phyloP scores from a whole-genome alignment of 92 coral and sea anemone genomes.

The Siderastrea siderea region DNA sequence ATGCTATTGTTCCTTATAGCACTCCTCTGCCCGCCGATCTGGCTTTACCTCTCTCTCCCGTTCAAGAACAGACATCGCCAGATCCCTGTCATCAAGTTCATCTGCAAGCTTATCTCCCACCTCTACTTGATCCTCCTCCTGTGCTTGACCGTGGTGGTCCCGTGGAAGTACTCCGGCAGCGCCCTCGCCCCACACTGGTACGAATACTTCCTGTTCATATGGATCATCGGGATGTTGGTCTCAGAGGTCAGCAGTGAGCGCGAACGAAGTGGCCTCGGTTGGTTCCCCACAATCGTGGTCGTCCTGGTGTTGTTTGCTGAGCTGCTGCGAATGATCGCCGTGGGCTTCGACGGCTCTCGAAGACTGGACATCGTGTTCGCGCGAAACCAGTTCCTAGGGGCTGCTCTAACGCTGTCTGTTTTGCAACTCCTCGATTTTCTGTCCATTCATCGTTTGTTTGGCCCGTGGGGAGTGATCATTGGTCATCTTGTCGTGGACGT shows the following conservation, averaged over 20 bases:
- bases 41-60: slow-evolving; percentile 90
- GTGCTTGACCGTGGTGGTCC: slow-evolving; percentile 83
- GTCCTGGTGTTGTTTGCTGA: slow-evolving; percentile 67
- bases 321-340: slow-evolving; percentile 78
- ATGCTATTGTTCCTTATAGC: slow-evolving; percentile 86
- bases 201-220: slow-evolving; percentile 84
- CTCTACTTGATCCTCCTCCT: slow-evolving; percentile 84
- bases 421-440: slow-evolving; percentile 91
- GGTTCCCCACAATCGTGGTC: slow-evolving; percentile 87
- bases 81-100: slow-evolving; percentile 97
- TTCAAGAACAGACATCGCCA: slow-evolving; percentile 92
- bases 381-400: slow-evolving; percentile 87
- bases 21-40: slow-evolving; percentile 86
- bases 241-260: slow-evolving; percentile 85
- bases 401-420: slow-evolving; percentile 85
- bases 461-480: slow-evolving; percentile 99
- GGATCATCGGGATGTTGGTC: slow-evolving; percentile 90
- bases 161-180: slow-evolving; percentile 79
- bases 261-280: slow-evolving; percentile 89
- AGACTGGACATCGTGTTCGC: slow-evolving; percentile 81
- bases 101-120: slow-evolving; percentile 96
- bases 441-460: slow-evolving; percentile 96
- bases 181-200: slow-evolving; percentile 81
- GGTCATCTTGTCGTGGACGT: slow-evolving; percentile 96
- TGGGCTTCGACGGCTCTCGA: slow-evolving; percentile 46